A percentile compares a stretch with the other conserved stretches of the same genome.
Evolutionary conservation across 2,113 vertebrate genomes (phyloP).

Genomic region (Leucopsar rothschildi): DNA sequence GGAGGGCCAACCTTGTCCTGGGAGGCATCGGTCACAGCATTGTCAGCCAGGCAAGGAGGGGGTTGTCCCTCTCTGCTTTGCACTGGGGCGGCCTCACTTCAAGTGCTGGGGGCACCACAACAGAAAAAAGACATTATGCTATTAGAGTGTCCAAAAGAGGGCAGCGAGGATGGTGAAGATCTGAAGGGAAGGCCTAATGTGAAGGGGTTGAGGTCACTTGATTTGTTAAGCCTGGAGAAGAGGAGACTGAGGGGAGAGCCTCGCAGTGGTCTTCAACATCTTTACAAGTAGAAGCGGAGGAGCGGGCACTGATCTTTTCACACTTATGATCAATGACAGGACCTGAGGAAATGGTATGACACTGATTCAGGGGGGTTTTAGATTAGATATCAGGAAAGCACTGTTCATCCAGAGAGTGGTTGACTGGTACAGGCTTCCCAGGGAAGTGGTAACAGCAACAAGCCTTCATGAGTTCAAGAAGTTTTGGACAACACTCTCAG

Average conservation of each 20-base stretch:
- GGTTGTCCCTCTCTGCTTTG: rapidly evolving
- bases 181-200: neutral
- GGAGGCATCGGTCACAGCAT: neutral
- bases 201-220: neutral
- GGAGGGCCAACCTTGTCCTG: neutral
- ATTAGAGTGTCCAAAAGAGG: neutral
- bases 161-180: rapidly evolving
- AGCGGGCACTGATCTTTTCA: neutral
- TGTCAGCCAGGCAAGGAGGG: neutral
- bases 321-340: neutral
- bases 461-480: neutral
- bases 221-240: neutral
- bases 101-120: rapidly evolving
- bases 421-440: neutral
- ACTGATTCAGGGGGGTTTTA: neutral
- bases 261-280: neutral
- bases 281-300: rapidly evolving
- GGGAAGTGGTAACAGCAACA: neutral
- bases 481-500: neutral
- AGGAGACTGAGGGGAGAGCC: neutral
- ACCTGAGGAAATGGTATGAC: neutral
- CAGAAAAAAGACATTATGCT: neutral
- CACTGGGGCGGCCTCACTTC: rapidly evolving
- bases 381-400: neutral
- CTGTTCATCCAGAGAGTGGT: neutral